Evolutionary conservation across 2,113 vertebrate genomes (phyloP), one percentile per base, ranked within the genome.

Genomic region (Origma solitaria): DNA sequence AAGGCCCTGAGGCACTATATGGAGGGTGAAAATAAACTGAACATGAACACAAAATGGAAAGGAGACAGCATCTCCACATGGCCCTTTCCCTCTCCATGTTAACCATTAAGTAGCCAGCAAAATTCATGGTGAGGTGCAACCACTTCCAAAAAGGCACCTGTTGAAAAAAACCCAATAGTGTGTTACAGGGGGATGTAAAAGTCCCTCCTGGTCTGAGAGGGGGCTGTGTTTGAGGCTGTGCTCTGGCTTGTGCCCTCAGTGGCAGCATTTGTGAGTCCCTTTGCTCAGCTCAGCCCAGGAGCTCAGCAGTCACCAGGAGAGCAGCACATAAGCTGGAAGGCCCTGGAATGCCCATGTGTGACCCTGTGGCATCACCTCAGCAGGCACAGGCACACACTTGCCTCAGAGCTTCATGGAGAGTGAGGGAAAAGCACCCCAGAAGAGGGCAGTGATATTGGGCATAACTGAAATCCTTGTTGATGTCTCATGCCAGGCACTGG

Each of bases 331-430:
- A 57, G 31, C 20, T 24, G 18, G 27, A 85, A 62, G 0, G 2
- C 31, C 5, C 1, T 31, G 19, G 31, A 4, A n/a, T n/a, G n/a
- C n/a, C n/a, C n/a, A 68, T 3, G 8, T 47, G 24, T 37, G 38
- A 64, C 35, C 25, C 44, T 31, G 19, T 40, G 54, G 35, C 35
- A 60, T 16, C 10, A 51, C 23, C 57, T 50, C 56, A 57, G 71
- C 25, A 56, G 40, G 22, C 45, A 60, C 15, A 28, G 27, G 31
- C 66, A 86, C 62, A 71, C 62, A 71, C 25, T 24, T 66, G 24
- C 24, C 66, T 53, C 42, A 57, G 42, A 68, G 4, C 28, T 71
- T 57, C 0, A 0, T 4, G 2, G 22, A 54, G 64, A 15, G 47
- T 1, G 2, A 60, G 23, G 23, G 60, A 58, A 64, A 84, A 56